Base-by-base conservation (phyloP, 2,797 vertebrate genomes). In the Salarias fasciatus region DNA sequence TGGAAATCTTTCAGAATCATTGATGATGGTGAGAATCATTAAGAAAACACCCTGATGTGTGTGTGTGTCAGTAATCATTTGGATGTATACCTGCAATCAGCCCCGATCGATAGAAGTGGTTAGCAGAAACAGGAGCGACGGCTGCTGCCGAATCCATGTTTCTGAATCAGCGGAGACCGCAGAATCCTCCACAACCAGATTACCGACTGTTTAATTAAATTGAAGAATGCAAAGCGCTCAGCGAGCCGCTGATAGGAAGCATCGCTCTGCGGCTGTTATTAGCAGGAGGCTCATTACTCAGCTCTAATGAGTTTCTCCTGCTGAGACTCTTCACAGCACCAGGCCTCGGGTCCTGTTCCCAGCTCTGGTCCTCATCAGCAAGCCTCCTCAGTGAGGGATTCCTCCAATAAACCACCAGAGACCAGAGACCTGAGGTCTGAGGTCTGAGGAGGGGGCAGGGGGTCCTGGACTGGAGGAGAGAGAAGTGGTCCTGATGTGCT, bases 201-300 rank as follows among this genome's bases (percentile, higher is more conserved):
- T 79, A 86, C 61, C 64, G 75, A 80, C 62, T 72, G 68, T 77
- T 87, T 87, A 81, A 87, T 87, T 85, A 85, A 80, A 84, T 70
- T 80, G 81, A 84, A 80, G 77, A 83, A 84, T 76, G 77, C 66
- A 71, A 74, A 79, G 69, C 77, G 61, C 72, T 84, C 57, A 18
- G 30, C 4, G 51, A 53, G 54, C 40, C 53, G n/a, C 37, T 82
- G 84, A 84, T 77, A 36, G 60, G 81, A 67, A 63, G 63, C 29
- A 65, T 72, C 50, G 68, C 72, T 86, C 64, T 75, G 60, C 61
- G 31, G 67, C 80, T 63, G 64, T 67, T n/a, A 76, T 83, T 79
- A 82, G 61, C 71, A 68, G 61, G 54, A 72, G 72, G 56, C 81
- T 83, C 82, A 84, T 89, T 80, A 79, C 77, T 87, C 82, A 86